These are phyloP conservation scores for Sinocyclocheilus grahami DNA, from an alignment of 2,113 vertebrate genomes.

Conservation along the genomic window DNA sequence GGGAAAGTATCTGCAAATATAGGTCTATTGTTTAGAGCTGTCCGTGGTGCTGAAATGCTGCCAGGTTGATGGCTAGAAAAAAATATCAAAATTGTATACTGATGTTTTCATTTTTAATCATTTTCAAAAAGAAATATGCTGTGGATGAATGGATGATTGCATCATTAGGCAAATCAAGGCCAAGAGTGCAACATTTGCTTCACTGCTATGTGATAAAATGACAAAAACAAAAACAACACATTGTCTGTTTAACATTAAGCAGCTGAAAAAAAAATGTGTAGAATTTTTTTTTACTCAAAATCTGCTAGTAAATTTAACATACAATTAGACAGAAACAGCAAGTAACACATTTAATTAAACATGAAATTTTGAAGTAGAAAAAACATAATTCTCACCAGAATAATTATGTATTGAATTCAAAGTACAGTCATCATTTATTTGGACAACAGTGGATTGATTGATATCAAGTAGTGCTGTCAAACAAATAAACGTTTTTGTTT, in stretches of 20 bases:
- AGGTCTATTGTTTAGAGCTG: slow-evolving; percentile 3
- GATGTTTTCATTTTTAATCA: too few species aligned
- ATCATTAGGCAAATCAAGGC: background rate
- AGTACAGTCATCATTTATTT: background rate
- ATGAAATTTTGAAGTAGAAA: too few species aligned
- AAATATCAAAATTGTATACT: background rate
- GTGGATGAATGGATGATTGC: background rate
- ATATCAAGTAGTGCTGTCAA: background rate
- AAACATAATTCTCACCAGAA: background rate
- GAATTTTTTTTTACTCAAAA: too few species aligned
- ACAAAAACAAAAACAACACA: too few species aligned
- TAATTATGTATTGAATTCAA: background rate
- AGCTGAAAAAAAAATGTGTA: too few species aligned
- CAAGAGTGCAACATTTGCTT: too few species aligned
- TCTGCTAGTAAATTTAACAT: too few species aligned
- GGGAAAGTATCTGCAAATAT: background rate
- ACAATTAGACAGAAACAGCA: too few species aligned
- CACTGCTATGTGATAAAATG: background rate
- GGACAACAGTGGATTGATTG: background rate
- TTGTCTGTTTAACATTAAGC: too few species aligned
- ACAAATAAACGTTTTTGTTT: too few species aligned
- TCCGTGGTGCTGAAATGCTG: slow-evolving; percentile 50
- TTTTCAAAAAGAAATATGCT: background rate
- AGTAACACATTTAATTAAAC: too few species aligned
- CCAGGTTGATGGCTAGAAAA: background rate